Evolutionary conservation across 2,113 vertebrate species (phyloP).

Genomic region (Xenopus borealis): DNA sequence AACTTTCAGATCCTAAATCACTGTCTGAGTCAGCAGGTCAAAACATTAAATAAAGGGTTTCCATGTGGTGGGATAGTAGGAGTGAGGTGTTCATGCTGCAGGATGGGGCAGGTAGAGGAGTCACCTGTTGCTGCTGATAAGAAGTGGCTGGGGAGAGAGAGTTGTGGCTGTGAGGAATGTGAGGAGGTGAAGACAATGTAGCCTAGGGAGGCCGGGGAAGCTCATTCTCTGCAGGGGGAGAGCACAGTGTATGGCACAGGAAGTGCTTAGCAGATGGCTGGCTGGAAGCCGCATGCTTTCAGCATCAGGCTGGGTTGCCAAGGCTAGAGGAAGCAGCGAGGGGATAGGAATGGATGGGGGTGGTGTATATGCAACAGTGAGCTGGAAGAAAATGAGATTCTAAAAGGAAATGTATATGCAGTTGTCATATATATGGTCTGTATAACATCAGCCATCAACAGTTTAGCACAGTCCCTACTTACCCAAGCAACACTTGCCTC

Average conservation of each 20-base stretch:
- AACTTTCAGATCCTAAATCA: too few relatives aligned
- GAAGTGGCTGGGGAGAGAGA: slow-evolving; percentile 54
- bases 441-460: too few relatives aligned
- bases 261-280: slow-evolving; percentile 71
- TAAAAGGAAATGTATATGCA: neutral
- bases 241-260: slow-evolving; percentile 63
- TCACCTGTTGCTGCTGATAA: slow-evolving; percentile 17
- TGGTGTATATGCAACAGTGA: slow-evolving; percentile 28
- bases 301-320: slow-evolving; percentile 75
- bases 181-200: slow-evolving; percentile 78
- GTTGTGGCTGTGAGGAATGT: slow-evolving; percentile 90
- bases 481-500: too few relatives aligned
- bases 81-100: slow-evolving; percentile 34
- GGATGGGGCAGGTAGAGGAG: neutral
- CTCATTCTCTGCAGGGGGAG: slow-evolving; percentile 74
- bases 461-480: too few relatives aligned
- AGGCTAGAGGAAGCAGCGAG: slow-evolving; percentile 57
- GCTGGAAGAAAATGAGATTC: slow-evolving; percentile 4
- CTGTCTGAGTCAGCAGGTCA: too few relatives aligned
- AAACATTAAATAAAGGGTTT: too few relatives aligned
- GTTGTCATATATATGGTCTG: neutral
- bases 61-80: too few relatives aligned
- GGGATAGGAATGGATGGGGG: slow-evolving; percentile 7
- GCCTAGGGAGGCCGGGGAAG: slow-evolving; percentile 57
- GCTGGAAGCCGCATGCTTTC: slow-evolving; percentile 84